Conservation (phyloP, 2,797 vertebrate genomes). For the Sebastes aleutianus region DNA sequence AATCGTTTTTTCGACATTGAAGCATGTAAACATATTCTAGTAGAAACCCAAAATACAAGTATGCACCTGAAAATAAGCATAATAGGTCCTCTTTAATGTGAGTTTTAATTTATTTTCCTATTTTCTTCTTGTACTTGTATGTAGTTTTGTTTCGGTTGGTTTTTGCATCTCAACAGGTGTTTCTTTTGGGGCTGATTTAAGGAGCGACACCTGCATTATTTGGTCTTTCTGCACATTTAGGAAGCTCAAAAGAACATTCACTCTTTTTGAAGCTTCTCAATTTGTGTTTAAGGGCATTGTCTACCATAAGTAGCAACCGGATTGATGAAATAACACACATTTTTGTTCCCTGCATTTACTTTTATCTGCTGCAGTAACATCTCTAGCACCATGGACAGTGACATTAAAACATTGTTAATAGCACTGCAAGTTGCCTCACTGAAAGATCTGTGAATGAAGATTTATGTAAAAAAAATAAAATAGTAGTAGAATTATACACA, state of each 20-base stretch:
- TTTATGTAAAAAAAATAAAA: not conserved
- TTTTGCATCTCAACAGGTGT: not conserved
- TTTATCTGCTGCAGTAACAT: not conserved
- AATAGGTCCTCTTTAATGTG: not conserved
- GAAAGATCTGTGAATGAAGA: not conserved
- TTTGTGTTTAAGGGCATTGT: not conserved
- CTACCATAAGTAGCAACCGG: not conserved
- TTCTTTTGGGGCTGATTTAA: not conserved
- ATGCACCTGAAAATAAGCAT: too few species aligned
- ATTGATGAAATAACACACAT: not conserved
- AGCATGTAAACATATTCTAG: too few species aligned
- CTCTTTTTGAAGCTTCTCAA: not conserved
- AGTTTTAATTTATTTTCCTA: not conserved
- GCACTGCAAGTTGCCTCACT: not conserved
- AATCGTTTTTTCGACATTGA: too few species aligned
- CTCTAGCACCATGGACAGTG: constrained; percentile 44
- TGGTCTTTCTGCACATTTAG: not conserved
- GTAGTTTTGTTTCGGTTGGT: not conserved
- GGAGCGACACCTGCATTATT: not conserved
- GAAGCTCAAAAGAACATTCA: not conserved
- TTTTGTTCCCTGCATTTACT: not conserved
- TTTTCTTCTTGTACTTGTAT: not conserved
- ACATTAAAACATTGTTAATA: not conserved
- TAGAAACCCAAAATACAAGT: too few species aligned
- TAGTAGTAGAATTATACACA: not conserved